These are phyloP conservation scores for Chymomyza caudatula DNA, from an alignment of 2,888 invertebrate species.

Conservation along the genomic window DNA sequence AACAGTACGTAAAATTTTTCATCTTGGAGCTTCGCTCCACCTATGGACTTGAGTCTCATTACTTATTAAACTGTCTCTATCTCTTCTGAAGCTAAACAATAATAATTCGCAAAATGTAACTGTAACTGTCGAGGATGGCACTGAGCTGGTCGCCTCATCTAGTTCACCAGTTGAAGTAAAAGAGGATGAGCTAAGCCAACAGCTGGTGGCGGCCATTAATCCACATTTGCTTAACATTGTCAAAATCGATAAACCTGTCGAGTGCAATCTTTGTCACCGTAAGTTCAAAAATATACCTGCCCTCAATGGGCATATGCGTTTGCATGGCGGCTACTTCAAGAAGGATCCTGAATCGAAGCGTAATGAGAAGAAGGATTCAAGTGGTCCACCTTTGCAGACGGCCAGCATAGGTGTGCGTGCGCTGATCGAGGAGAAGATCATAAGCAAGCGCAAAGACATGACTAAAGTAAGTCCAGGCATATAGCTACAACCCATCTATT, in stretches of 20 bases:
- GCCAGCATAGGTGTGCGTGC: slow-evolving; percentile 94
- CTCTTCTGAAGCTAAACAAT: slow-evolving; percentile 54
- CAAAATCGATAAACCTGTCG: slow-evolving; percentile 89
- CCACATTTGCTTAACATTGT: slow-evolving; percentile 77
- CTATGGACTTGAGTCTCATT: background rate
- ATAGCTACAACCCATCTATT: background rate
- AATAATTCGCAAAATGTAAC: slow-evolving; percentile 68
- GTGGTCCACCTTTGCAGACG: slow-evolving; percentile 92
- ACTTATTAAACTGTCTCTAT: background rate
- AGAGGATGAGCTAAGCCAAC: slow-evolving; percentile 63
- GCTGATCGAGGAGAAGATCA: slow-evolving; percentile 94
- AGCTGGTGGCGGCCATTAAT: slow-evolving; percentile 71
- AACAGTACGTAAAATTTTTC: background rate
- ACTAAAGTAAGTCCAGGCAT: slow-evolving; percentile 70
- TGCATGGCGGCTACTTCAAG: slow-evolving; percentile 98
- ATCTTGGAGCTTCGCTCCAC: background rate
- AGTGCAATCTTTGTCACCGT: slow-evolving; percentile 96
- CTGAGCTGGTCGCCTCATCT: slow-evolving; percentile 58
- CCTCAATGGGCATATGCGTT: slow-evolving; percentile 97
- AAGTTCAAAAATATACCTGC: slow-evolving; percentile 99
- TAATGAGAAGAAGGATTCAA: slow-evolving; percentile 89
- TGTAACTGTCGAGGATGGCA: slow-evolving; percentile 69
- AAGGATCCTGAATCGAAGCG: slow-evolving; percentile 94
- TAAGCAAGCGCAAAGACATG: slow-evolving; percentile 85
- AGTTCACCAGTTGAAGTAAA: slow-evolving; percentile 54